A percentile compares a stretch with the other conserved stretches of the same genome.
Conservation (phyloP, 2,888 invertebrate species). For the Drosophila gaucha region DNA sequence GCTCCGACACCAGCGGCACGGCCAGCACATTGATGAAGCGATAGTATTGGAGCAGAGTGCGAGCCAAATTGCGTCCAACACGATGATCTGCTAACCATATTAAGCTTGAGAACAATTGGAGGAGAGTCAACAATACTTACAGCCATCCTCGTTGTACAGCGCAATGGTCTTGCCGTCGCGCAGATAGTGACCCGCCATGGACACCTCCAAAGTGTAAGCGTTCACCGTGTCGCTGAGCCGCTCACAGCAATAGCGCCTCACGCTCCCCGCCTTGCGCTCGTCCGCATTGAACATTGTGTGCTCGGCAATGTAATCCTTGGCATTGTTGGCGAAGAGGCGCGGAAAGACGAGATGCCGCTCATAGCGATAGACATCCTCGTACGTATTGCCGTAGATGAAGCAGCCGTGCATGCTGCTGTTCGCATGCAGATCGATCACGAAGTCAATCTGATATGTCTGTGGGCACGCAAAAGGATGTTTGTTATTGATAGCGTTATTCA, state of each 20-base stretch:
- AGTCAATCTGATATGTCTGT: slow-evolving; percentile 90
- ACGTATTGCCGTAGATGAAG: slow-evolving; percentile 97
- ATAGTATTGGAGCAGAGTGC: slow-evolving; percentile 93
- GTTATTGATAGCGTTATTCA: not conserved
- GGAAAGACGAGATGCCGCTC: slow-evolving; percentile 98
- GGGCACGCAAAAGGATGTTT: slow-evolving; percentile 11
- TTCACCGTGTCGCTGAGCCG: slow-evolving; percentile 91
- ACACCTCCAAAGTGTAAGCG: slow-evolving; percentile 95
- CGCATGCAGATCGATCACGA: slow-evolving; percentile 97
- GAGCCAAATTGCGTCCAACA: slow-evolving; percentile 90
- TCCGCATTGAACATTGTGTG: slow-evolving; percentile 98
- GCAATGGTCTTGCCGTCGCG: slow-evolving; percentile 89
- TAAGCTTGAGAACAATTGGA: not conserved
- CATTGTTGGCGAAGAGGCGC: slow-evolving; percentile 93
- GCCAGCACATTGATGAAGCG: slow-evolving; percentile 89
- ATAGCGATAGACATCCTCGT: slow-evolving; percentile 94
- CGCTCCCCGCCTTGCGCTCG: slow-evolving; percentile 92
- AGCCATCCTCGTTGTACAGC: slow-evolving; percentile 97
- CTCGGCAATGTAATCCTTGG: slow-evolving; percentile 94
- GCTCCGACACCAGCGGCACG: slow-evolving; percentile 84
- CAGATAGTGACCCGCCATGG: slow-evolving; percentile 94
- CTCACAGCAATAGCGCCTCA: slow-evolving; percentile 92
- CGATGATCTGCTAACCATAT: slow-evolving; percentile 92
- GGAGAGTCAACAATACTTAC: slow-evolving; percentile 87
- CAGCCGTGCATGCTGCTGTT: slow-evolving; percentile 96